These are phyloP conservation scores for silkworm (Bombyx mori) DNA, from an alignment of 1,140 invertebrate genomes.

Conservation along the genomic window DNA sequence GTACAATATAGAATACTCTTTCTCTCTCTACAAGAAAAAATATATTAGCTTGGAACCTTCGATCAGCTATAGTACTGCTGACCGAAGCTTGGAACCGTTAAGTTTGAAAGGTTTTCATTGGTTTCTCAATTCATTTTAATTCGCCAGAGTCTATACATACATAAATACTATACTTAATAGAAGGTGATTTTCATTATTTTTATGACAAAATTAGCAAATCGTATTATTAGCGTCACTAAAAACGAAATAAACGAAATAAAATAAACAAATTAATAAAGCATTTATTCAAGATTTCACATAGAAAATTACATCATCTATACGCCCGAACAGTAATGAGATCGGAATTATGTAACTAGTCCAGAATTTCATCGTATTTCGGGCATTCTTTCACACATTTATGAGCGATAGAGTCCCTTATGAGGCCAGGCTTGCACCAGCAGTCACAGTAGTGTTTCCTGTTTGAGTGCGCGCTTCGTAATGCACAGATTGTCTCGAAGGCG, in stretches of 20 bases:
- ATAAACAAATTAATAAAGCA: background rate
- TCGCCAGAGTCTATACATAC: too few relatives aligned
- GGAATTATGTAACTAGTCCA: background rate
- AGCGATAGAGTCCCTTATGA: slow-evolving; percentile 15
- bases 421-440: slow-evolving; percentile 26
- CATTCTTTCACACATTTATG: slow-evolving; percentile 21
- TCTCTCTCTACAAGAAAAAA: too few relatives aligned
- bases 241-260: background rate
- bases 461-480: slow-evolving; percentile 11
- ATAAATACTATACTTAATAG: too few relatives aligned
- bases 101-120: too few relatives aligned
- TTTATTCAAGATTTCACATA: background rate
- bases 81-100: too few relatives aligned
- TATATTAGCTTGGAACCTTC: too few relatives aligned
- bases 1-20: too few relatives aligned
- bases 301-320: background rate
- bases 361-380: background rate
- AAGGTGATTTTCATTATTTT: too few relatives aligned
- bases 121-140: too few relatives aligned
- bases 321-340: background rate
- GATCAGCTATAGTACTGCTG: too few relatives aligned
- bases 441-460: slow-evolving; percentile 24
- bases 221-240: too few relatives aligned
- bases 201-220: too few relatives aligned
- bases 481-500: slow-evolving; percentile 22